Conservation (phyloP, 2,113 vertebrate genomes). For the Picathartes gymnocephalus region DNA sequence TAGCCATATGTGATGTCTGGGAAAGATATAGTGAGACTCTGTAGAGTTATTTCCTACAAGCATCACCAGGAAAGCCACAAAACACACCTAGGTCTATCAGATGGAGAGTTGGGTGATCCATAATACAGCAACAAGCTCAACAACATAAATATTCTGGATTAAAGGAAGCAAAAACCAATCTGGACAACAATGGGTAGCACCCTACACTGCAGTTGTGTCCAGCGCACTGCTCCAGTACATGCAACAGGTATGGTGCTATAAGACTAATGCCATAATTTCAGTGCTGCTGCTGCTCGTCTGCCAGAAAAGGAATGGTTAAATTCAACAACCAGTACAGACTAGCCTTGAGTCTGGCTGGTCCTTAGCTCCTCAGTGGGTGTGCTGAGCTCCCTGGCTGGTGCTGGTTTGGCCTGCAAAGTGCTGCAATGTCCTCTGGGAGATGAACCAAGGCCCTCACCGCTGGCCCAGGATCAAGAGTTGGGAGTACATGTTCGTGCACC, state of each 20-base stretch:
- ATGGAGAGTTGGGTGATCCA: fast-evolving
- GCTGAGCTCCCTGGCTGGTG: background rate
- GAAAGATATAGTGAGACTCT: background rate
- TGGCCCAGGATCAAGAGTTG: background rate
- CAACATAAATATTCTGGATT: background rate
- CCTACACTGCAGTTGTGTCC: background rate
- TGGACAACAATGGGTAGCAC: background rate
- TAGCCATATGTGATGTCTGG: background rate
- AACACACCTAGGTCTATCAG: background rate
- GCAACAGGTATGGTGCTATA: background rate
- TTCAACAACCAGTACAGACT: background rate
- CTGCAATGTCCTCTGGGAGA: background rate
- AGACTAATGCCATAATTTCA: background rate
- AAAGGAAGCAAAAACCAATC: background rate
- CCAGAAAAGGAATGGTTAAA: background rate
- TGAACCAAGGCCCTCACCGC: background rate
- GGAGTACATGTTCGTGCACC: fast-evolving
- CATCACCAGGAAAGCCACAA: background rate
- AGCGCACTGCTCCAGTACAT: no score
- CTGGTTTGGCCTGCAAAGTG: background rate
- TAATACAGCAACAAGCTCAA: background rate
- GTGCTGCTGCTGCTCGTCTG: fast-evolving
- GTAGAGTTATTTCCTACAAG: background rate
- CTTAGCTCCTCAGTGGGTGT: background rate
- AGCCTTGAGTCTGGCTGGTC: background rate